phyloP scores from a whole-genome alignment of 2,888 invertebrate species.

The Galeopsomyia nigrocyanea region DNA sequence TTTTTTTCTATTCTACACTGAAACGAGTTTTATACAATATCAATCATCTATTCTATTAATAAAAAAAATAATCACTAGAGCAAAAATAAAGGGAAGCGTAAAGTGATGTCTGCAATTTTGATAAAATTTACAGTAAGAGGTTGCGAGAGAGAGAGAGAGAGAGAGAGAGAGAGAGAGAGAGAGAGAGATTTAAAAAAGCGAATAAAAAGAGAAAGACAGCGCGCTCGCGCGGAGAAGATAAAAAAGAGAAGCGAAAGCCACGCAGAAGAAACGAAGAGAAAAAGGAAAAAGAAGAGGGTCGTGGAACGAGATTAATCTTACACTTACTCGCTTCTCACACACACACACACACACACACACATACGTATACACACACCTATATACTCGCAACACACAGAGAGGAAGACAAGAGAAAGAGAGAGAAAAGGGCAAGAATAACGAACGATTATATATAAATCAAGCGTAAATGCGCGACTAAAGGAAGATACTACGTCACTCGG shows the following conservation, averaged over 20 bases:
- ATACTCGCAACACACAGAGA: background rate
- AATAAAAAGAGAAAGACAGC: slow-evolving; percentile 10
- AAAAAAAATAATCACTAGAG: too few species aligned
- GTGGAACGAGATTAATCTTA: slow-evolving; percentile 37
- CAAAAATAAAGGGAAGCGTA: too few species aligned
- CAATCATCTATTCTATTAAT: too few species aligned
- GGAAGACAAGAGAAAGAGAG: slow-evolving; percentile 43
- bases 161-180: slow-evolving; percentile 10
- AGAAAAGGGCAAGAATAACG: slow-evolving; percentile 50
- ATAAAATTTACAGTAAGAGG: slow-evolving; percentile 13
- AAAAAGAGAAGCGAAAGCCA: slow-evolving; percentile 33
- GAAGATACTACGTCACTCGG: slow-evolving; percentile 13
- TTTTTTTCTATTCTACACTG: too few species aligned
- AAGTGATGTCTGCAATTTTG: slow-evolving; percentile 11
- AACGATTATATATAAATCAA: slow-evolving; percentile 54
- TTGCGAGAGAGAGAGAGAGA: background rate
- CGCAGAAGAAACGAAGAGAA: slow-evolving; percentile 21
- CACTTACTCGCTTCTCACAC: slow-evolving; percentile 2
- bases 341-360: background rate
- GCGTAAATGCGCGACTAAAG: slow-evolving; percentile 10
- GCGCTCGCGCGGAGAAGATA: background rate
- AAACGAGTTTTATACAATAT: too few species aligned
- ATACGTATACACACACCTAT: background rate
- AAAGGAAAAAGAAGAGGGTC: slow-evolving; percentile 32
- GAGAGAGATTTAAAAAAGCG: background rate